phyloP scores from a whole-genome alignment of 2,797 vertebrate genomes.

The Babyrousa celebensis region DNA sequence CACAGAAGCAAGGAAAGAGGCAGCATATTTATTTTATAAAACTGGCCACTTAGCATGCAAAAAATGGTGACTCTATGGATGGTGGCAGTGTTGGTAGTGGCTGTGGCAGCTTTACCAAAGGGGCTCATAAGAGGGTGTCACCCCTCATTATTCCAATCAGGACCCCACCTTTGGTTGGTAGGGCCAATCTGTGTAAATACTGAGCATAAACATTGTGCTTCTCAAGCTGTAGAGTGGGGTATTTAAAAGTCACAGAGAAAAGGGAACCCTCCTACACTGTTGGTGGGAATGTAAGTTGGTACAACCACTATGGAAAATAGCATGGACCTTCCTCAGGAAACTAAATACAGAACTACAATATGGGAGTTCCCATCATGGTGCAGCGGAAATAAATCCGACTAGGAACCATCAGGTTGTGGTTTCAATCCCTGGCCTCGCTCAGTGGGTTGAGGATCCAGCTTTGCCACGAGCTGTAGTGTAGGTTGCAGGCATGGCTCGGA shows the following conservation, averaged over 20 bases:
- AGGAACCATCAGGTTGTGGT: too few species aligned
- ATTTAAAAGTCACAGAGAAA: background rate
- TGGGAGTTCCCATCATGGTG: too few species aligned
- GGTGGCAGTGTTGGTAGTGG: background rate
- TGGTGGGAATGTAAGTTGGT: too few species aligned
- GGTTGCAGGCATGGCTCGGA: too few species aligned
- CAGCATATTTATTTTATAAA: background rate
- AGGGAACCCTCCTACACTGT: too few species aligned
- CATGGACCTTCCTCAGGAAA: too few species aligned
- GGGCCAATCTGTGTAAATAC: background rate
- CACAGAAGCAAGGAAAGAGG: background rate
- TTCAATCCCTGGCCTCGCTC: too few species aligned
- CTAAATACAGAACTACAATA: too few species aligned
- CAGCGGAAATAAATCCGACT: too few species aligned
- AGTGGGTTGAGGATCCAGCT: too few species aligned
- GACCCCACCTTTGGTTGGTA: background rate
- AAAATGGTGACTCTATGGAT: background rate
- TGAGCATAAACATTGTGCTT: background rate
- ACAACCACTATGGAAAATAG: too few species aligned
- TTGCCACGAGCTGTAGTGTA: too few species aligned
- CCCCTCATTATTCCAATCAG: background rate
- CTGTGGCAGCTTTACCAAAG: background rate
- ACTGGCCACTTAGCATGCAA: rapidly evolving
- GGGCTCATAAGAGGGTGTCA: background rate
- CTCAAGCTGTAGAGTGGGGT: background rate